These are phyloP conservation scores for Pandemis corylana DNA, from an alignment of 2,888 invertebrate genomes.

Conservation along the genomic window DNA sequence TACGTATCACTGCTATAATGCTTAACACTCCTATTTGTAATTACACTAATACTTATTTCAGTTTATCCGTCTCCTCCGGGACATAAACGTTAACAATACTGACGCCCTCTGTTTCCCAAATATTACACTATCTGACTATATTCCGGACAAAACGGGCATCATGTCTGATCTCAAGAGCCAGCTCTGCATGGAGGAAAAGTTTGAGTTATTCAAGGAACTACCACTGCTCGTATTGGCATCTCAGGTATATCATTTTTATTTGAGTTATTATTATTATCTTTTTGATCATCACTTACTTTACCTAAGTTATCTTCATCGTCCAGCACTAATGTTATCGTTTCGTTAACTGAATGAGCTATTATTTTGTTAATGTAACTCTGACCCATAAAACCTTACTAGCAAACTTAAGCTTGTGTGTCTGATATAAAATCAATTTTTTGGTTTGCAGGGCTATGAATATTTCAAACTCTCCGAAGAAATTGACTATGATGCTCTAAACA, in stretches of 20 bases:
- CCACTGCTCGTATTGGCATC: constrained; percentile 70
- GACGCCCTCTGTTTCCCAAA: constrained; percentile 65
- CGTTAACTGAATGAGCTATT: no score
- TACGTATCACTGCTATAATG: no score
- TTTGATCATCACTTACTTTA: no score
- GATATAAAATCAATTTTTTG: background rate
- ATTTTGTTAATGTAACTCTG: no score
- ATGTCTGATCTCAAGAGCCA: constrained; percentile 60
- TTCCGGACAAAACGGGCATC: constrained; percentile 67
- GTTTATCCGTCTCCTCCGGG: constrained; percentile 75
- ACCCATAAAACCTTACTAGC: no score
- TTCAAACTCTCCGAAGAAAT: constrained; percentile 62
- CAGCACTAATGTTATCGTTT: no score
- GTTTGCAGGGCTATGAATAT: constrained; percentile 67
- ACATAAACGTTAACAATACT: constrained; percentile 68
- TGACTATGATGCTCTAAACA: constrained; percentile 60
- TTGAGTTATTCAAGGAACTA: constrained; percentile 62
- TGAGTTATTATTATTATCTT: no score
- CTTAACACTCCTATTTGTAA: background rate
- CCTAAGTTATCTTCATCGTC: no score
- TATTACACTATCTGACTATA: constrained; percentile 67
- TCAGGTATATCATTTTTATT: constrained; percentile 59
- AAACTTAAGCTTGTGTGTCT: background rate
- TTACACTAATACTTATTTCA: constrained; percentile 46
- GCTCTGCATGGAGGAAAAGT: constrained; percentile 57